These are phyloP conservation scores for Otocyon megalotis DNA, from an alignment of 2,113 vertebrate genomes.

Conservation along the genomic window DNA sequence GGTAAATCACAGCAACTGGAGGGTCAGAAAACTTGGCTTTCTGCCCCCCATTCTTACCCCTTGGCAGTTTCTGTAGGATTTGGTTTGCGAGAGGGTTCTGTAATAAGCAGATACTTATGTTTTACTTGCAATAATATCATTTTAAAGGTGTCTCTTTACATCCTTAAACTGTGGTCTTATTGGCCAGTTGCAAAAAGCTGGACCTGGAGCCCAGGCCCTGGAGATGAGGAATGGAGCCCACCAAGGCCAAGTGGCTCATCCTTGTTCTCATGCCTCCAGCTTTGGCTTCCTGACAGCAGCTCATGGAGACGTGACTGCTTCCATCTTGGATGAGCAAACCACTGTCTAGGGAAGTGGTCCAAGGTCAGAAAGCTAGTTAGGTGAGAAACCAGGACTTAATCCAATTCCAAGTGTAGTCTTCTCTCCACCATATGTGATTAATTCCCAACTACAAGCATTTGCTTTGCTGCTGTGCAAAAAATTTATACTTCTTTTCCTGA, in stretches of 20 bases:
- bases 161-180: neutral
- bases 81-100: neutral
- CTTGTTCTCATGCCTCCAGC: neutral
- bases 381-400: neutral
- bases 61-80: neutral
- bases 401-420: neutral
- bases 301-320: fast-evolving
- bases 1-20: neutral
- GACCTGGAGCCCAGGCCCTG: neutral
- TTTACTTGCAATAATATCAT: neutral
- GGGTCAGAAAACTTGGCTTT: neutral
- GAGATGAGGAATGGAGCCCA: neutral
- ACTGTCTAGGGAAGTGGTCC: neutral
- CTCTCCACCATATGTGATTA: fast-evolving
- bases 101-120: neutral
- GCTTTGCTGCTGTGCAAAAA: neutral
- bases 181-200: neutral
- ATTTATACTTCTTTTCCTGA: neutral
- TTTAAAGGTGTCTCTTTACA: neutral
- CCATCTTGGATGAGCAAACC: neutral
- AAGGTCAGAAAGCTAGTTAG: neutral
- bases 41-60: neutral
- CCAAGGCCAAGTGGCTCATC: too few species aligned
- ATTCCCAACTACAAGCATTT: neutral
- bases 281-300: neutral